Evolutionary conservation across 2,888 invertebrate species (phyloP), one percentile per base, ranked within the genome.

Genomic region (Acleris cristana): DNA sequence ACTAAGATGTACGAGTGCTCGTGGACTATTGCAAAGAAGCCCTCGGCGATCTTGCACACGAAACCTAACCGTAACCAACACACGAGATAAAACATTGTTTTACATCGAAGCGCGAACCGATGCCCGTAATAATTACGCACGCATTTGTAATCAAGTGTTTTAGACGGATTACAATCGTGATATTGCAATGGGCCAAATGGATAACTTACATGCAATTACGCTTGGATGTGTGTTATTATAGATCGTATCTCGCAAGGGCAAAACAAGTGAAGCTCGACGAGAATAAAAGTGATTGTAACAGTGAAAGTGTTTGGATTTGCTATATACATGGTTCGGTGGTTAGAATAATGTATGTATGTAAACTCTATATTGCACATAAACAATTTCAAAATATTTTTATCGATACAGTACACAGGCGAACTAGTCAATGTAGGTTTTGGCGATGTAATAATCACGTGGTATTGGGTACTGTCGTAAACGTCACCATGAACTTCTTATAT

Each of bases 111-210:
- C 69, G 74, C 71, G 74, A 76, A 77, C 75, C 72, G 79, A 76
- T 78, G 73, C 69, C 72, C 66, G 69, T 64, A 72, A 71, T 83
- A 83, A 85, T 84, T 84, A 83, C 72, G 73, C 69, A 71, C 71
- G 76, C 78, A 72, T 83, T 79, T 74, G 79, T 78, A 81, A 82
- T 81, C 77, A 77, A 76, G 76, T 74, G 76, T 76, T 76, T 77
- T 77, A 73, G 77, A 74, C 73, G 76, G 74, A 77, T 80, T 76
- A 67, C 71, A 77, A 68, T 77, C 77, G 76, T 78, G 78, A 76
- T 77, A 76, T 69, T 56, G 74, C 66, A 74, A 74, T 74, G 64
- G 69, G 67, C 70, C 66, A 21, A 53, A 48, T 52, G 45, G 44
- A 60, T 51, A 61, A 52, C 55, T 65, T 48, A 65, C 61, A 51